Percentiles rank a stretch among this genome's conserved stretches.
Evolutionary conservation across 2,113 vertebrate genomes (phyloP).

Genomic region (Silurus glanis): DNA sequence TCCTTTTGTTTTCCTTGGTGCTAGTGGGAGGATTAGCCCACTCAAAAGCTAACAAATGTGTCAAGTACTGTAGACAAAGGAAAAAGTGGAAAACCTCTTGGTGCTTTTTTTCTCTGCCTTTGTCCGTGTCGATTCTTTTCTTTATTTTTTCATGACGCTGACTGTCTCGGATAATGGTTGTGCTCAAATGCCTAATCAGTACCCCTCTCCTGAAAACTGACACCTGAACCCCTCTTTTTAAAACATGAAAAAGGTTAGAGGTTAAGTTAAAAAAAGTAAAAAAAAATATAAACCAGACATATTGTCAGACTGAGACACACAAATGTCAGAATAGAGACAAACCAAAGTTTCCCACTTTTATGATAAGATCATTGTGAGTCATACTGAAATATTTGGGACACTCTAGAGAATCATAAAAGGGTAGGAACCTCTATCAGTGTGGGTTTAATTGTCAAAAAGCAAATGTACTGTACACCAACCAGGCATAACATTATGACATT

Average conservation of each 20-base stretch:
- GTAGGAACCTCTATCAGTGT: background rate
- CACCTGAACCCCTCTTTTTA: constrained; percentile 20
- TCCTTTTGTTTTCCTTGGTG: constrained; percentile 23
- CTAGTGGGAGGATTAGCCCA: constrained; percentile 27
- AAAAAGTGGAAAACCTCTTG: constrained; percentile 24
- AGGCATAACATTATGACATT: no score
- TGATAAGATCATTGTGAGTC: background rate
- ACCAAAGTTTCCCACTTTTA: background rate
- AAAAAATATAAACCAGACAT: background rate
- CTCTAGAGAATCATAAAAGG: background rate
- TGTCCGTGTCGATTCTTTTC: constrained; percentile 30
- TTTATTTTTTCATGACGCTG: constrained; percentile 31
- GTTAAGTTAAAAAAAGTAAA: no score
- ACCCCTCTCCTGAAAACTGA: background rate
- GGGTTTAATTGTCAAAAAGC: background rate
- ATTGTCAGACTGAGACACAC: background rate
- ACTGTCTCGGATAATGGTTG: constrained; percentile 33
- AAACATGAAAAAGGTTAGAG: background rate
- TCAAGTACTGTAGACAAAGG: constrained; percentile 33
- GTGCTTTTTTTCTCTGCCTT: constrained; percentile 30
- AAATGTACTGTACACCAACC: background rate
- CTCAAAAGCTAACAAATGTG: constrained; percentile 43
- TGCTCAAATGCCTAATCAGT: constrained; percentile 34
- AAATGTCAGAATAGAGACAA: background rate
- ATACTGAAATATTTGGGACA: background rate